Evolutionary conservation across 2,888 invertebrate genomes (phyloP).

Genomic region (Cheilosia urbana): DNA sequence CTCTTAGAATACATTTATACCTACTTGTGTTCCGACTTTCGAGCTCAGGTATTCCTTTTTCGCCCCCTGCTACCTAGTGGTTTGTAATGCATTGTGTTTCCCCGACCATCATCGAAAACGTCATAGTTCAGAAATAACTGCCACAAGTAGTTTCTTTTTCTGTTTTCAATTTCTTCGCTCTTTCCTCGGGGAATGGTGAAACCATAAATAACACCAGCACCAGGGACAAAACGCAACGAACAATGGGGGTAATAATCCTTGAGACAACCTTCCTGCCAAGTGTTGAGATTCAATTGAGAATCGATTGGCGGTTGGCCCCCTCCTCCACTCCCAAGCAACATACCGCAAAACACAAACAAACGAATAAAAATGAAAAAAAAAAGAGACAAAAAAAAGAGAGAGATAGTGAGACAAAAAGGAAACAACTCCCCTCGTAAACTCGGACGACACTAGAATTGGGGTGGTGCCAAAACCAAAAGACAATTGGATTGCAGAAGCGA

Average conservation of each 20-base stretch:
- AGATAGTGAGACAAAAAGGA: neutral
- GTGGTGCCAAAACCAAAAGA: conserved; percentile 52
- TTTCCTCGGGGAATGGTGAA: conserved; percentile 21
- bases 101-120: conserved; percentile 47
- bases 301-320: conserved; percentile 38
- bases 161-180: conserved; percentile 38
- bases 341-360: conserved; percentile 33
- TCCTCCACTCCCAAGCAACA: neutral
- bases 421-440: conserved; percentile 13
- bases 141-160: conserved; percentile 46
- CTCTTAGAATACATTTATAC: neutral
- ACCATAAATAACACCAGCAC: conserved; percentile 41
- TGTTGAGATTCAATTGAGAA: conserved; percentile 69
- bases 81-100: conserved; percentile 44
- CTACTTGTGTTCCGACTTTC: neutral
- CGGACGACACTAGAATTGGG: neutral
- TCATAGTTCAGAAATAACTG: conserved; percentile 67
- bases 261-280: conserved; percentile 65
- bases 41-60: conserved; percentile 2
- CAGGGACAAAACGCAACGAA: conserved; percentile 17
- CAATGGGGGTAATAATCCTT: conserved; percentile 63
- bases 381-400: neutral
- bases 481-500: conserved; percentile 58
- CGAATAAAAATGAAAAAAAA: neutral
- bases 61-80: conserved; percentile 5